Evolutionary conservation across 2,113 vertebrate species (phyloP), one percentile per base, ranked within the genome.

Genomic region (Trichomycterus rosablanca): DNA sequence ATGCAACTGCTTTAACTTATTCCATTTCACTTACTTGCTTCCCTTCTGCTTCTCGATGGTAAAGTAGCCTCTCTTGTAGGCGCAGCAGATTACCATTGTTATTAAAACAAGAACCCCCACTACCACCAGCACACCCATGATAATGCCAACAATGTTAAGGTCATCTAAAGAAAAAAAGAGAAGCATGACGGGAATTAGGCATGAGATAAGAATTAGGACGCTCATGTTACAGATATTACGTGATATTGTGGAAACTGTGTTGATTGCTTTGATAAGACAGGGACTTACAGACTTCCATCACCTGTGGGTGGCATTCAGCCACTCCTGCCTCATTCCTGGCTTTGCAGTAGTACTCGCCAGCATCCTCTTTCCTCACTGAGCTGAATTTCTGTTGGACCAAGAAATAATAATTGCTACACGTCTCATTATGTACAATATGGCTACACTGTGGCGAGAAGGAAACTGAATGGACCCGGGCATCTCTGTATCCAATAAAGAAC

Each of bases 31-130:
- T 84, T 80, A 98, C 95, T 91, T 93, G 80, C 93, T 93, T 67
- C 87, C 88, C 0, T 76, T 82, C 74, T 93, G 88, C 71, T 91
- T 90, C 63, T 85, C 86, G 51, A 80, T 89, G 58, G 89, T 83
- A 76, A 97, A 95, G 81, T 90, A 93, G 22, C 95, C 96, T n/a
- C 88, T 88, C 71, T 92, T 92, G 80, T 97, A 95, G 0, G 94
- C 96, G 28, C 94, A 97, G 82, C 88, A 95, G 83, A 98, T 95
- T 5, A 92, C 95, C 24, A 88, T 74, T 0, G 91, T 92, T 76
- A 93, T 96, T 68, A 91, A 86, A 32, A 86, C 66, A 54, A 98
- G 81, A 16, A 98, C 96, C 0, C 85, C 50, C 0, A 93, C 74
- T 54, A 97, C 93, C 51, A 97, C 93, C 79, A 97, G 74, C 24